Evolutionary conservation across 1,140 invertebrate species (phyloP).

Genomic region (Meloidogyne hapla): DNA sequence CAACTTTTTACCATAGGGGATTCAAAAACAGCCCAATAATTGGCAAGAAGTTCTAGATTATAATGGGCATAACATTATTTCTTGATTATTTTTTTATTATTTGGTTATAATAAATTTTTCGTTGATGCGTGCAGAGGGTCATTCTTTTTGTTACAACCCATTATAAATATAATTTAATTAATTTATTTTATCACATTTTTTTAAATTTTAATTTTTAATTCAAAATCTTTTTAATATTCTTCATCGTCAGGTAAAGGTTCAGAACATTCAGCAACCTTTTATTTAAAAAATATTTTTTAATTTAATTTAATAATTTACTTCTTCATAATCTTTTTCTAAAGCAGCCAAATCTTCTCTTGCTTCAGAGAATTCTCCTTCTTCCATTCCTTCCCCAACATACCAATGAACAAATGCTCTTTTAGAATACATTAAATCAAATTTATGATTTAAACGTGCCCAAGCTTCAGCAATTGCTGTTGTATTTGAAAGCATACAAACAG

Average conservation of each 20-base stretch:
- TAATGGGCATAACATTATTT: too few relatives aligned
- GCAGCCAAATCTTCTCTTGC: constrained; percentile 79
- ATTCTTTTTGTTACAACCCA: too few relatives aligned
- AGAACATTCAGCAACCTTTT: background rate
- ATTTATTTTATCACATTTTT: too few relatives aligned
- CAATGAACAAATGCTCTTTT: constrained; percentile 82
- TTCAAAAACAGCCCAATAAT: too few relatives aligned
- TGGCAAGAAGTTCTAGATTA: too few relatives aligned
- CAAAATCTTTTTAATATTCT: background rate
- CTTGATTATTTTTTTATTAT: too few relatives aligned
- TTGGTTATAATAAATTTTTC: too few relatives aligned
- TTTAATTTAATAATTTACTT: constrained; percentile 29
- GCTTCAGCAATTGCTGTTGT: constrained; percentile 75
- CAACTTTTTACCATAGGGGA: too few relatives aligned
- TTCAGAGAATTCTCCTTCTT: constrained; percentile 81
- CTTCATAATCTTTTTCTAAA: constrained; percentile 52
- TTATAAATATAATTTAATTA: too few relatives aligned
- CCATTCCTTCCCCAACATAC: constrained; percentile 80
- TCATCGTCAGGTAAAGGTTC: constrained; percentile 6
- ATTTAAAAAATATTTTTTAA: background rate
- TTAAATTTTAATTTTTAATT: too few relatives aligned
- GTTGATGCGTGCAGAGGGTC: too few relatives aligned
- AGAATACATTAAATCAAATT: constrained; percentile 72
- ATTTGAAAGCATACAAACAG: constrained; percentile 76
- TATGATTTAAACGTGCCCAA: constrained; percentile 74